Conservation (phyloP, 2,888 invertebrate genomes). For the Germaria angustata region DNA sequence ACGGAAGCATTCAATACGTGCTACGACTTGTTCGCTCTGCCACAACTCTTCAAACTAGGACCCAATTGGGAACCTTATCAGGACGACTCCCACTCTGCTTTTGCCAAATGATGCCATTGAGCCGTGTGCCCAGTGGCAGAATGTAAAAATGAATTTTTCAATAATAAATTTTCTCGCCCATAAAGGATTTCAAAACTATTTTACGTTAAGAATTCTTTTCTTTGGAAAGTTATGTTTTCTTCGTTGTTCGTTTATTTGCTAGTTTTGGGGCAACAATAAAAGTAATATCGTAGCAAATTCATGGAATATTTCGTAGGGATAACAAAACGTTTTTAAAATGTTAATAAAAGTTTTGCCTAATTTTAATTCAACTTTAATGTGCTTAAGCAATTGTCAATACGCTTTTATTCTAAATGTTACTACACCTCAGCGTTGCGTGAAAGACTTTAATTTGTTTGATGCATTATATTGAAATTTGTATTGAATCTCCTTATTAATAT, state of each 20-base stretch:
- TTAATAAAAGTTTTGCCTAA: not conserved
- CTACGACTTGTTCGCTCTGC: not conserved
- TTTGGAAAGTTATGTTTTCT: not conserved
- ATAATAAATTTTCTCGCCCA: conserved; percentile 63
- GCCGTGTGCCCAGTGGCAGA: conserved; percentile 13
- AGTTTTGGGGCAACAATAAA: conserved; percentile 4
- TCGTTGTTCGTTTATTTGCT: conserved; percentile 6
- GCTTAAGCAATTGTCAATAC: not conserved
- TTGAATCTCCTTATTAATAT: not conserved
- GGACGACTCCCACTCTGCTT: conserved; percentile 7
- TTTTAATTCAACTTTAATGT: not conserved
- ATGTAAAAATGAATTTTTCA: conserved; percentile 41
- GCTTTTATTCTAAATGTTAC: too few species aligned
- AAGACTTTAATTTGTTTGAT: too few species aligned
- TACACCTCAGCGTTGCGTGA: too few species aligned
- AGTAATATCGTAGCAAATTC: not conserved
- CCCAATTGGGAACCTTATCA: not conserved
- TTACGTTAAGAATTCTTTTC: conserved; percentile 45
- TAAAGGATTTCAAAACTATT: conserved; percentile 45
- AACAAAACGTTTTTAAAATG: not conserved
- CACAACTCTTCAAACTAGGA: not conserved
- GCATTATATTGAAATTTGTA: too few species aligned
- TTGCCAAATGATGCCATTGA: conserved; percentile 11
- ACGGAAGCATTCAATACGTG: conserved; percentile 24
- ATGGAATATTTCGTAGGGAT: not conserved